These are phyloP conservation scores for Drymodes brunneopygia DNA, from an alignment of 2,113 vertebrate genomes.

Conservation along the genomic window DNA sequence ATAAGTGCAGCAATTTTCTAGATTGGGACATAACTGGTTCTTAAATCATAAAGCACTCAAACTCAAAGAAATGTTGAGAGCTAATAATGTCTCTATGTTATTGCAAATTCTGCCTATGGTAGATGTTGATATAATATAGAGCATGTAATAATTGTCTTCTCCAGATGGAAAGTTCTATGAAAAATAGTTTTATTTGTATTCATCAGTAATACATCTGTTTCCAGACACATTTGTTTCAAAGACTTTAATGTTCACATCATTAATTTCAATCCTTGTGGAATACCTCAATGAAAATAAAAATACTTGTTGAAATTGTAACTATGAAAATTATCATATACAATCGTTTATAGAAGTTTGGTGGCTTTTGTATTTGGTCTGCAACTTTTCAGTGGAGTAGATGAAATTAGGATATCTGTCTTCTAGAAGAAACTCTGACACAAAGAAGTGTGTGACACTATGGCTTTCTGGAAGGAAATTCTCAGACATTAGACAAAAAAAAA, in stretches of 20 bases:
- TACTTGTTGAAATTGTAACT: background rate
- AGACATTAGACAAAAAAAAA: background rate
- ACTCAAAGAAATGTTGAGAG: background rate
- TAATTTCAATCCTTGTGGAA: constrained; percentile 7
- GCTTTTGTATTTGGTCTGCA: background rate
- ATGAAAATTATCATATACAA: background rate
- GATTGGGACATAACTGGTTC: background rate
- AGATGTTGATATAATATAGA: background rate
- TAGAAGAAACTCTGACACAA: background rate
- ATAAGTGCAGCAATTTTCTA: background rate
- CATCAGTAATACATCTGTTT: constrained; percentile 11
- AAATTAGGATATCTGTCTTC: background rate
- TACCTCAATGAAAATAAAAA: constrained; percentile 27
- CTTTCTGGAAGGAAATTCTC: background rate
- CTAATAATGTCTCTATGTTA: background rate
- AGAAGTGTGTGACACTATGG: fast-evolving
- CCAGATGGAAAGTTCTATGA: constrained; percentile 26
- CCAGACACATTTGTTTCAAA: background rate
- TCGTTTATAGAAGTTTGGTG: background rate
- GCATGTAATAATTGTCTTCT: constrained; percentile 28
- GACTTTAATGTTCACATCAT: background rate
- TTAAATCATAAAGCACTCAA: background rate
- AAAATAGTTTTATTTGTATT: constrained; percentile 42
- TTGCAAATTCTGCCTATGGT: constrained; percentile 14
- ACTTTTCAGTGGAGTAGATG: background rate